A percentile compares a stretch with the other conserved stretches of the same genome.
phyloP scores from a whole-genome alignment of 2,888 invertebrate species.

The Achlya flavicornis region DNA sequence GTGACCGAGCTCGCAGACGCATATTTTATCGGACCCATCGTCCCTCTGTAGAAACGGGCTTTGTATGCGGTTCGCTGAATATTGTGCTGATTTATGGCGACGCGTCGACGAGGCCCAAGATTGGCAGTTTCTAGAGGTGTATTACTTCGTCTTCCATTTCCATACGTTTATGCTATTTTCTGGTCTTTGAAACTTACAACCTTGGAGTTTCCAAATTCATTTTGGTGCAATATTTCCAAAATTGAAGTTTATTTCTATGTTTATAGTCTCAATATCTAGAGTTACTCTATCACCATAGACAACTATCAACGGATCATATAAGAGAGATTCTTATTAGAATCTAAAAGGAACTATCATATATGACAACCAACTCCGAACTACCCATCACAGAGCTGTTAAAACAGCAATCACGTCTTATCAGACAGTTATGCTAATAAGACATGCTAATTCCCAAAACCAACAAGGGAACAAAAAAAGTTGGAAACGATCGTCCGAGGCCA shows the following conservation, averaged over 20 bases:
- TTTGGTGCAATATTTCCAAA: background rate
- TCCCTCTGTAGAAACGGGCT: slow-evolving; percentile 46
- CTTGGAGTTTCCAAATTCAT: background rate
- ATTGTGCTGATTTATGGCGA: slow-evolving; percentile 63
- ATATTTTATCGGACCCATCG: slow-evolving; percentile 66
- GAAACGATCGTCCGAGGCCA: slow-evolving; percentile 54
- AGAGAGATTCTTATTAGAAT: background rate
- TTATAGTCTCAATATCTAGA: too few species aligned
- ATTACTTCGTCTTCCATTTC: background rate
- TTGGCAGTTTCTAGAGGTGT: slow-evolving; percentile 10
- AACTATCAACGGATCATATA: background rate
- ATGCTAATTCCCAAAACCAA: slow-evolving; percentile 84
- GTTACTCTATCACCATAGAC: background rate
- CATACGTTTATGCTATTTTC: slow-evolving; percentile 10
- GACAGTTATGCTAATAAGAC: slow-evolving; percentile 82
- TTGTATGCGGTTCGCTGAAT: slow-evolving; percentile 48
- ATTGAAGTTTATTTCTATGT: background rate
- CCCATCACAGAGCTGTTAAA: slow-evolving; percentile 58
- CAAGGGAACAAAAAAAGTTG: slow-evolving; percentile 66
- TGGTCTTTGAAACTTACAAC: background rate
- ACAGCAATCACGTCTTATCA: slow-evolving; percentile 77
- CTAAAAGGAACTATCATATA: background rate
- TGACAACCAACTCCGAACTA: background rate
- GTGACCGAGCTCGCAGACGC: slow-evolving; percentile 71
- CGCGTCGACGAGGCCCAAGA: slow-evolving; percentile 30